Base-by-base conservation (phyloP, 2,797 vertebrate species). In the Aulostomus chinensis region DNA sequence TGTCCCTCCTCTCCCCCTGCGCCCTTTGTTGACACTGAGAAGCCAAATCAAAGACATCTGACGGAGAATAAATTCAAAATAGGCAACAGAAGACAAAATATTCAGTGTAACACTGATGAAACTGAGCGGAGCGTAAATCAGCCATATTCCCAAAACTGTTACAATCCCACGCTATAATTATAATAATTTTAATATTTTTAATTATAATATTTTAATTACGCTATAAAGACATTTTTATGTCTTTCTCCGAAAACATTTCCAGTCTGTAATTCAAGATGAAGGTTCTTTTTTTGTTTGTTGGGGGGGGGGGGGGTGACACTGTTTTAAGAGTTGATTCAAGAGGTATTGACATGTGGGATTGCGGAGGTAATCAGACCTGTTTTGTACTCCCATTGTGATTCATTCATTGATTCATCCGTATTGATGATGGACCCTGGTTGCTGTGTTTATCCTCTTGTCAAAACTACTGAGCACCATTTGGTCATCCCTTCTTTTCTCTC, bases 401-500 rank as follows among this genome's bases (percentile, higher is more conserved):
- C 48, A 84, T 55, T 76, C 53, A 67, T 61, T 17, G 7, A 64
- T 81, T 57, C 46, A 66, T 58, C 71, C 71, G 67, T 65, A 50
- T 47, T 72, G 70, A 17, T 59, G 59, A 70, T 58, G 53, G 73
- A 72, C 64, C 24, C 53, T 5, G 49, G 46, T 69, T 53, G 58
- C 34, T 49, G 24, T 72, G 69, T 70, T 77, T 66, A 71, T 72
- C 73, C 48, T 48, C 51, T 40, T 74, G 63, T 70, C 22, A 67
- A 72, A 67, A 53, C 26, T 42, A 56, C 66, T 55, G 41, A 2
- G 46, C 16, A 47, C 58, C 69, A 70, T 72, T 81, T 68, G 72
- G 46, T 80, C 7, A 24, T 40, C 33, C 35, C 48, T 56, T 58
- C 49, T 73, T 74, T 53, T 71, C 49, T 50, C 36, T 58, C 62